These are phyloP conservation scores for Lates calcarifer DNA, from an alignment of 2,113 vertebrate genomes.

Conservation along the genomic window DNA sequence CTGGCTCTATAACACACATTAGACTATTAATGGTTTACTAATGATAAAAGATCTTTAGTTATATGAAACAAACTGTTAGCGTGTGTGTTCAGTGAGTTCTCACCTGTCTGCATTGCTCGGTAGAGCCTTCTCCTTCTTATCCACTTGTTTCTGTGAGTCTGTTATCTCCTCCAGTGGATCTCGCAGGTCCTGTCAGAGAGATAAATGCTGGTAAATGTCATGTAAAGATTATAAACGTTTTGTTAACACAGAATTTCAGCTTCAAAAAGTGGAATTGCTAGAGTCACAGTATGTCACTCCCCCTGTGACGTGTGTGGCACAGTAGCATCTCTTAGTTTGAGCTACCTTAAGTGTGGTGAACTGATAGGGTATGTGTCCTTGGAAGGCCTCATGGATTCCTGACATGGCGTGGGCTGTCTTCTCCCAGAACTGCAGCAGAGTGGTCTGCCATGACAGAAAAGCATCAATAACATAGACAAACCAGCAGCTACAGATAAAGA, in stretches of 20 bases:
- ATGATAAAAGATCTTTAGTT: background rate
- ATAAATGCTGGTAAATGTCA: background rate
- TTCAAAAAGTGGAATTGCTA: background rate
- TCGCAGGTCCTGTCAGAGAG: constrained; percentile 78
- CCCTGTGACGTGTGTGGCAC: too few species aligned
- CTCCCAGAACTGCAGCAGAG: constrained; percentile 89
- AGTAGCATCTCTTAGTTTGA: background rate
- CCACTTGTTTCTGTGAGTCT: constrained; percentile 68
- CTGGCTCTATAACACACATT: background rate
- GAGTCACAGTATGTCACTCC: too few species aligned
- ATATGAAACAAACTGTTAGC: too few species aligned
- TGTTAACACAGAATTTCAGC: background rate
- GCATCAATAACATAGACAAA: background rate
- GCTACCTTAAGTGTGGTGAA: constrained; percentile 85
- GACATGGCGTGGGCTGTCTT: constrained; percentile 86
- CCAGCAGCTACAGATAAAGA: background rate
- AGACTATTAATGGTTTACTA: too few species aligned
- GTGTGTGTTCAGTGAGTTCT: constrained; percentile 33
- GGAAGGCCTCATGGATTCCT: constrained; percentile 82
- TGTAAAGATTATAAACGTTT: too few species aligned
- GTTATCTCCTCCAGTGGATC: constrained; percentile 83
- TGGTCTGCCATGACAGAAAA: constrained; percentile 79
- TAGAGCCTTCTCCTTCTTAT: constrained; percentile 64
- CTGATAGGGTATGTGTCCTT: constrained; percentile 79
- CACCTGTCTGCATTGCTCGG: constrained; percentile 82